Conservation (phyloP, 2,888 invertebrate species). For the Drymonia ruficornis region DNA sequence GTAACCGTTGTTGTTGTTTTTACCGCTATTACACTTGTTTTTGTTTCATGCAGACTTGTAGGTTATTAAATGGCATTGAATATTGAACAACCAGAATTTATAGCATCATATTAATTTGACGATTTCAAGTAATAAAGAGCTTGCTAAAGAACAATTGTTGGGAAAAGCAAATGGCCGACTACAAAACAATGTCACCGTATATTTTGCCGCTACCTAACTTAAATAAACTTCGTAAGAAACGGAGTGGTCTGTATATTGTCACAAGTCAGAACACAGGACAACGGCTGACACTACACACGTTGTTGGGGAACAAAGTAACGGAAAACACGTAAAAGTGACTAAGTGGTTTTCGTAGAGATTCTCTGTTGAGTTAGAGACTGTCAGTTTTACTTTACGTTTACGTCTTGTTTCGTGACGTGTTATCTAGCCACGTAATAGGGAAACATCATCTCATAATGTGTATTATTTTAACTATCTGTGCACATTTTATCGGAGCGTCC, state of each 20-base stretch:
- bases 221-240: neutral
- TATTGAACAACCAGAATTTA: neutral
- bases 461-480: no score
- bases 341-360: neutral
- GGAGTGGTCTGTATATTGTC: neutral
- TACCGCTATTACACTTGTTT: neutral
- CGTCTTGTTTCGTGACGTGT: no score
- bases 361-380: no score
- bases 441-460: no score
- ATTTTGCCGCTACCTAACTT: neutral
- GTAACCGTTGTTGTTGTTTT: neutral
- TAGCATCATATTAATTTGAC: neutral
- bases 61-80: neutral
- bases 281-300: neutral
- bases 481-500: no score
- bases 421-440: no score
- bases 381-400: no score
- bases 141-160: no score
- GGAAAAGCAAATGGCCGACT: constrained; percentile 3
- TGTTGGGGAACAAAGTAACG: neutral
- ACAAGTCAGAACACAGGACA: constrained; percentile 2
- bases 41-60: no score
- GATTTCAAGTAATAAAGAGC: no score
- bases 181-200: no score
- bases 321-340: constrained; percentile 1